Evolutionary conservation across 2,888 invertebrate genomes (phyloP), one percentile per base, ranked within the genome.

Genomic region (Agonum fuliginosum): DNA sequence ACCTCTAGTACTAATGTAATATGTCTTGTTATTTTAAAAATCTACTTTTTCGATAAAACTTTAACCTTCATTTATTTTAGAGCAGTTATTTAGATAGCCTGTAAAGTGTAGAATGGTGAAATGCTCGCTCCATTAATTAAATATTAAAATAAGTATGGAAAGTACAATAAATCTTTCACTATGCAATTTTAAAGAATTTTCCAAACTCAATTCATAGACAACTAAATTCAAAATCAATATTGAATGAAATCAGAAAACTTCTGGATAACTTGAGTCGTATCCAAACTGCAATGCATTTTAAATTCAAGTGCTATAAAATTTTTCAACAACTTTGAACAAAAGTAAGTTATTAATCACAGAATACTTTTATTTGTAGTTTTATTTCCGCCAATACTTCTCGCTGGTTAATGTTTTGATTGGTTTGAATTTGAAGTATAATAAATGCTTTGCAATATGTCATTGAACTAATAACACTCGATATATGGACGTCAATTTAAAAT

Each of bases 301-400:
- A 17, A 46, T 46, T 46, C 17, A 46, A 46, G 17, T 46, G 46
- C 14, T 17, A 46, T 46, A 12, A 46, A 46, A 46, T 46, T 17
- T 37, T 46, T 17, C 46, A 46, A 17, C 46, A 46, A 46, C 17
- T 46, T 17, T 17, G 14, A 46, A 17, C 46, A 46, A 46, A 41
- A 46, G 46, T 46, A 46, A 46, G 46, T 17, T 37, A 46, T 46
- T 17, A 46, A 46, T 37, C 46, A 46, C 17, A 46, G 8, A 17
- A 12, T 12, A 46, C 46, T 17, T 46, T 17, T 17, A 10, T 17
- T 46, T 46, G 46, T n/a, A 46, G 12, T 46, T 1, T 46, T 46
- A 17, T 17, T 46, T 12, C 12, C 1, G 46, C 17, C 46, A 46
- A 46, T 46, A 46, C 8, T 46, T 46, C 46, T 37, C 17, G 1